Percentiles rank a stretch among this genome's conserved stretches.
These are phyloP conservation scores for Meloidogyne floridensis DNA, from an alignment of 1,140 invertebrate genomes.

Conservation along the genomic window DNA sequence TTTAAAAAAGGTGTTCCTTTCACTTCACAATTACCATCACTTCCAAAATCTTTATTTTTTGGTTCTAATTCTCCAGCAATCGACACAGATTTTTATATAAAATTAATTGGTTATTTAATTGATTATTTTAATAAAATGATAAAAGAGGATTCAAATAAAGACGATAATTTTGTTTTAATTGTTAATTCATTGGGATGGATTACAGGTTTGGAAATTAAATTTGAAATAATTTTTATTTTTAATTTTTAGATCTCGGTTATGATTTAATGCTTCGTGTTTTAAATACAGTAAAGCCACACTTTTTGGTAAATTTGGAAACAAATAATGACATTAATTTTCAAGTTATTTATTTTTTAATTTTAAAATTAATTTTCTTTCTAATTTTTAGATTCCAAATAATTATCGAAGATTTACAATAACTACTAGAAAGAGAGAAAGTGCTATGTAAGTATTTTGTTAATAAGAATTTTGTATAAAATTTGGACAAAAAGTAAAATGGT, in stretches of 20 bases:
- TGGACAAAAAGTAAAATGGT: too few relatives aligned
- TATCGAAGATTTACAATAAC: not conserved
- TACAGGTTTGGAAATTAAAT: too few relatives aligned
- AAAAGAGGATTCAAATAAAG: not conserved
- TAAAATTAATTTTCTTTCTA: not conserved
- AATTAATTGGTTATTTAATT: constrained; percentile 26
- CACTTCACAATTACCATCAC: constrained; percentile 20
- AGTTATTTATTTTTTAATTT: constrained; percentile 9
- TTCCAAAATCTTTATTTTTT: constrained; percentile 37
- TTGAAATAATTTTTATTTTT: too few relatives aligned
- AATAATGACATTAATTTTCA: constrained; percentile 14
- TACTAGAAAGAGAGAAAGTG: constrained; percentile 6
- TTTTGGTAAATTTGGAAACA: constrained; percentile 33
- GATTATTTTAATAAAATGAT: constrained; percentile 3
- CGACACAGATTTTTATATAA: constrained; percentile 37
- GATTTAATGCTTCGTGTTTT: constrained; percentile 34
- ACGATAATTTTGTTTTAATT: constrained; percentile 38
- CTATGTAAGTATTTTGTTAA: not conserved
- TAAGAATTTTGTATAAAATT: not conserved
- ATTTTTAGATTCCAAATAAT: constrained; percentile 32
- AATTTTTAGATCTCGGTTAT: constrained; percentile 31
- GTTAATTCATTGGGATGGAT: constrained; percentile 43
- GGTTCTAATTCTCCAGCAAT: constrained; percentile 32
- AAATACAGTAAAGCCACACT: constrained; percentile 13
- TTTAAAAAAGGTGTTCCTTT: constrained; percentile 34